phyloP scores from a whole-genome alignment of 53 echinoderm and acorn worm genomes.

The Stichopus horrens region DNA sequence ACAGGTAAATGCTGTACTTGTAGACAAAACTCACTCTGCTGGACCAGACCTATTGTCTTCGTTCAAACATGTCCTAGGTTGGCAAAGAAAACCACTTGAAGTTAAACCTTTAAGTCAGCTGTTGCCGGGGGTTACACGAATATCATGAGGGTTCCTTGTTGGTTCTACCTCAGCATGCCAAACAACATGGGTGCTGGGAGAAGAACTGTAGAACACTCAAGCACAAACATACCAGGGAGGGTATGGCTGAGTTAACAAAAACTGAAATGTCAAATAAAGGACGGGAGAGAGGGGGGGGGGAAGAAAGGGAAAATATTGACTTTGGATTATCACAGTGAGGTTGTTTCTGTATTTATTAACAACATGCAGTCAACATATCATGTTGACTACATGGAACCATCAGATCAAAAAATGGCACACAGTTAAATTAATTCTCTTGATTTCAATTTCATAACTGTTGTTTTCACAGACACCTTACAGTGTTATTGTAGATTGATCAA shows the following conservation, averaged over 20 bases:
- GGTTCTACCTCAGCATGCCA: slow-evolving; percentile 15
- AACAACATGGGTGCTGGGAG: slow-evolving; percentile 8
- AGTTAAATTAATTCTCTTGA: no score
- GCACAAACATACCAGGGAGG: not conserved
- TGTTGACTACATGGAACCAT: no score
- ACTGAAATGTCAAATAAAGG: not conserved
- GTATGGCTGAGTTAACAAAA: not conserved
- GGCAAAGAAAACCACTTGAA: not conserved
- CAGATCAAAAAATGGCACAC: no score
- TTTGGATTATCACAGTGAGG: not conserved
- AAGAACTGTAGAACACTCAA: slow-evolving; percentile 1
- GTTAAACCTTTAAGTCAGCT: not conserved
- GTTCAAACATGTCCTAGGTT: not conserved
- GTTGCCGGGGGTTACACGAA: slow-evolving; percentile 29
- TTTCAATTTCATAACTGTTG: no score
- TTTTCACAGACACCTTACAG: no score
- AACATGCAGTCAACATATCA: no score
- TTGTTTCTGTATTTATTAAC: no score
- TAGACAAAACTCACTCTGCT: no score
- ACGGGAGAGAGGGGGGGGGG: not conserved
- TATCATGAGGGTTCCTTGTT: slow-evolving; percentile 2
- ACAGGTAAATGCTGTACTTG: no score
- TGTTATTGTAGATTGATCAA: no score
- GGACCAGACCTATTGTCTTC: no score
- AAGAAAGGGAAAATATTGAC: not conserved